These are phyloP conservation scores for Aphrophora alni DNA, from an alignment of 2,888 invertebrate genomes.

Conservation along the genomic window DNA sequence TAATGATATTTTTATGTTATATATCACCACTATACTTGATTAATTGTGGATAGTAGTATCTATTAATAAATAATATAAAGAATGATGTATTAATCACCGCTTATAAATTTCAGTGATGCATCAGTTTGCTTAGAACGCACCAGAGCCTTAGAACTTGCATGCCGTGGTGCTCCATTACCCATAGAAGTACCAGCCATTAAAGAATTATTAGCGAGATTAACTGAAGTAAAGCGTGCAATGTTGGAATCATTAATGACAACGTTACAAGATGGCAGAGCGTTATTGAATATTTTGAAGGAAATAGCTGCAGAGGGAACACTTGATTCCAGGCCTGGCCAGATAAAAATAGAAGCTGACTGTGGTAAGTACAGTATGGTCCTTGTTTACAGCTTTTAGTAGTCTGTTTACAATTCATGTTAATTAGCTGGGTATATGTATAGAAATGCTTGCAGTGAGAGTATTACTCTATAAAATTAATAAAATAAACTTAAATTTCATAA, in stretches of 20 bases:
- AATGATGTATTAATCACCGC: no score
- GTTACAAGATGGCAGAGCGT: conserved; percentile 77
- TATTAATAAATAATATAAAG: no score
- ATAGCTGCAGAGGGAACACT: conserved; percentile 76
- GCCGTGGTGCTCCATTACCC: conserved; percentile 68
- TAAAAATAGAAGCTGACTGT: conserved; percentile 62
- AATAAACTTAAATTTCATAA: no score
- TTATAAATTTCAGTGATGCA: conserved; percentile 61
- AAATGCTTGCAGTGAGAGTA: no score
- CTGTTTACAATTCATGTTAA: no score
- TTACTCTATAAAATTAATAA: no score
- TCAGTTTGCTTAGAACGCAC: conserved; percentile 72
- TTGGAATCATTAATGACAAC: conserved; percentile 81
- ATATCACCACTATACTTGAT: no score
- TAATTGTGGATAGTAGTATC: no score
- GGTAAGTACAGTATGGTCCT: conserved; percentile 54
- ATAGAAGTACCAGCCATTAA: conserved; percentile 75
- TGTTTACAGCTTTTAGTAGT: neutral
- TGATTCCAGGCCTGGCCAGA: conserved; percentile 73
- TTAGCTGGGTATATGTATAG: no score
- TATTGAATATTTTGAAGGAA: conserved; percentile 76
- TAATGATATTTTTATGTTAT: no score
- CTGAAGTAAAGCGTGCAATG: conserved; percentile 73
- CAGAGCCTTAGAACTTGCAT: conserved; percentile 71
- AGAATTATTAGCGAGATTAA: conserved; percentile 71